Evolutionary conservation across 37 sponge, comb jelly and placozoan species (phyloP).

Genomic region (Spongia lamella): DNA sequence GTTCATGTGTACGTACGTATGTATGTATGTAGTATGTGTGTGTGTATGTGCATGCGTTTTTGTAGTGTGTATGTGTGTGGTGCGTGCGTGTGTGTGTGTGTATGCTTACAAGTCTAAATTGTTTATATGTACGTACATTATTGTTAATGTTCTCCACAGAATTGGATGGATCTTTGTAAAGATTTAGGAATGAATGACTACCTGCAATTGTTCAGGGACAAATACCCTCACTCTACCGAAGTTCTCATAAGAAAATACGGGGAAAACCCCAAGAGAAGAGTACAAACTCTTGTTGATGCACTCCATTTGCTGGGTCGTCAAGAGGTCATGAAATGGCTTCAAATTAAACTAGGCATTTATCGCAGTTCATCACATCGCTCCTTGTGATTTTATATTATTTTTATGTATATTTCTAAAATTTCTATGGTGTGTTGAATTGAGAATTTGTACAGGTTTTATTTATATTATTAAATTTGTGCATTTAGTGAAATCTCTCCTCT

Average conservation of each 20-base stretch:
- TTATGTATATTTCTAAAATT: not conserved
- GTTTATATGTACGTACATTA: not conserved
- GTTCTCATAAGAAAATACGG: slow-evolving; percentile 69
- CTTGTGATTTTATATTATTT: not conserved
- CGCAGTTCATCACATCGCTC: no score
- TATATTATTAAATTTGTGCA: no score
- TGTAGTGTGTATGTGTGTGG: no score
- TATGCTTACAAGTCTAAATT: not conserved
- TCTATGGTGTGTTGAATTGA: no score
- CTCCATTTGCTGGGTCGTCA: slow-evolving; percentile 52
- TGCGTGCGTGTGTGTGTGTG: not conserved
- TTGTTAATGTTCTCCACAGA: slow-evolving; percentile 18
- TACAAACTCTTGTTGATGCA: slow-evolving; percentile 59
- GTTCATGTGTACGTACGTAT: not conserved
- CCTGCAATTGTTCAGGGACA: slow-evolving; percentile 52
- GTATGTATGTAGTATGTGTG: no score
- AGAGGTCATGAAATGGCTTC: slow-evolving; percentile 45
- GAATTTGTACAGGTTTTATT: no score
- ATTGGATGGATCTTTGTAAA: slow-evolving; percentile 63
- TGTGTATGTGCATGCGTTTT: no score
- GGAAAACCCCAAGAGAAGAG: slow-evolving; percentile 68
- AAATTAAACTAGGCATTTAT: not conserved
- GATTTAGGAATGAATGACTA: slow-evolving; percentile 50
- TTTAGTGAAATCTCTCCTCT: no score
- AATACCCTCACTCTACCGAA: slow-evolving; percentile 36